Base-by-base conservation (phyloP, 2,888 invertebrate genomes). In the Neoaliturus tenellus region DNA sequence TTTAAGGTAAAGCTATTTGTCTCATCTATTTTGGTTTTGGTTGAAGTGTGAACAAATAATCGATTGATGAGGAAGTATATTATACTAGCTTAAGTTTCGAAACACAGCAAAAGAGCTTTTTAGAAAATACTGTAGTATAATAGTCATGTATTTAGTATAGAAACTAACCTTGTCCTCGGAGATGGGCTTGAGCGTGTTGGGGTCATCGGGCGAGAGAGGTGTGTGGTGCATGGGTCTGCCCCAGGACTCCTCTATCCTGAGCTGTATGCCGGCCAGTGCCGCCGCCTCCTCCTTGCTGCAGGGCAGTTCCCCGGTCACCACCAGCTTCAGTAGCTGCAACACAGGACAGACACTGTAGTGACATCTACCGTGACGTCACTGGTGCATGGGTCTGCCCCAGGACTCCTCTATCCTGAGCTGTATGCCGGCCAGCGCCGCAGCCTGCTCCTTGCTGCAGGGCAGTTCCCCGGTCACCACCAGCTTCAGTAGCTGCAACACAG, bases 231-330 rank as follows among this genome's bases (percentile, higher is more conserved):
- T 62, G 35, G 89, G 89, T 62, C 89, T 87, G 3, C 91, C 91
- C 91, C 91, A 92, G 89, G 92, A 92, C 87, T 92, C 92, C 87
- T 94, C 93, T 23, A 94, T 92, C 82, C 93, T 92, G n/a, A 94
- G 90, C 89, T 94, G 93, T 82, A 94, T 93, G 58, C 93, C 93
- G 8, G 94, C 94, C 84, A 94, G 89, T 10, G 92, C 91, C 0
- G 93, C 93, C 0, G 93, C 93, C 87, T 94, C 94, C 86, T 94
- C 93, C 87, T 93, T 93, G 83, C 92, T 92, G 89, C 93, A 93
- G 1, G 93, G 93, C 85, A 94, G 89, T 51, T 92, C 92, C 0
- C 94, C 94, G 51, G 91, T 91, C 83, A 93, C 91, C 67, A 94
- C 92, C 88, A 93, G 89, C 85, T 92, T 91, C 90, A 93, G 92